Evolutionary conservation across 2,113 vertebrate species (phyloP).

Genomic region (Calyptommatus sinebrachiatus): DNA sequence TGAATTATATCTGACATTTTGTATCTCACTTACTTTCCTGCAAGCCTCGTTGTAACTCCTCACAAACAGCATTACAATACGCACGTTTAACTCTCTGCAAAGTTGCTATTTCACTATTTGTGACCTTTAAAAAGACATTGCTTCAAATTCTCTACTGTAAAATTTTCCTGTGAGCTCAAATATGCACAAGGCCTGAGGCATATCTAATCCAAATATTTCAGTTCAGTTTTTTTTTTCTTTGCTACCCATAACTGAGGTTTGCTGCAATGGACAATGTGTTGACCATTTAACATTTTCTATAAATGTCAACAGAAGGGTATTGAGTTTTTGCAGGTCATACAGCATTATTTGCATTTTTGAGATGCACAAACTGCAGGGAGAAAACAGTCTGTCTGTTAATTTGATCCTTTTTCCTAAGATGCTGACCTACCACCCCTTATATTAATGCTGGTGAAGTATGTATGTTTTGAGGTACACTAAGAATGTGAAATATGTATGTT

Average conservation of each 20-base stretch:
- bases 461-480: slow-evolving; percentile 4
- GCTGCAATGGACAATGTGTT: slow-evolving; percentile 34
- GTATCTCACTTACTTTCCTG: not conserved
- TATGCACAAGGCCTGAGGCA: slow-evolving; percentile 54
- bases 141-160: slow-evolving; percentile 41
- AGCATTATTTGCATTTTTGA: slow-evolving; percentile 19
- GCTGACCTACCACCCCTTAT: not conserved
- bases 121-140: slow-evolving; percentile 60
- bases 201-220: slow-evolving; percentile 51
- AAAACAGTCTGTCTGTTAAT: not conserved
- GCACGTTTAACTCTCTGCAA: slow-evolving; percentile 12
- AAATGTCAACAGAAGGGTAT: slow-evolving; percentile 58
- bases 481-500: no score
- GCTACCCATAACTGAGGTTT: slow-evolving; percentile 54
- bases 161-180: slow-evolving; percentile 42
- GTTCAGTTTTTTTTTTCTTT: slow-evolving; percentile 34
- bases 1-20: slow-evolving; percentile 21
- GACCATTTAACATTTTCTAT: slow-evolving; percentile 62
- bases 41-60: not conserved
- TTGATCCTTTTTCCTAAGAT: not conserved
- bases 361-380: slow-evolving; percentile 5
- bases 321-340: slow-evolving; percentile 36
- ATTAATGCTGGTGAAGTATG: not conserved
- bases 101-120: not conserved
- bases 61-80: not conserved